phyloP scores from a whole-genome alignment of 2,888 invertebrate species.

The Iselma pallidipennis region DNA sequence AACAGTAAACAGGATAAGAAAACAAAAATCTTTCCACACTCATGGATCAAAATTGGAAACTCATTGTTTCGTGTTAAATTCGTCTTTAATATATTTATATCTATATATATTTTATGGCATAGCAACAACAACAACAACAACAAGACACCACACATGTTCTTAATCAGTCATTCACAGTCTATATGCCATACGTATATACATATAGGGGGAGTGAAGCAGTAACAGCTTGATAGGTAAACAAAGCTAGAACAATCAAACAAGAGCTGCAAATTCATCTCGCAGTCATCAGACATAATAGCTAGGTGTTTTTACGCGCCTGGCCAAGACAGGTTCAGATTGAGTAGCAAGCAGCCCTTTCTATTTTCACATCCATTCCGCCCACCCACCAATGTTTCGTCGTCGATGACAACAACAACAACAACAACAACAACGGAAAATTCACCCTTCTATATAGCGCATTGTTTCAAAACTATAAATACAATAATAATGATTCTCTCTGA shows the following conservation, averaged over 20 bases:
- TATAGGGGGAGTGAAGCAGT: constrained; percentile 24
- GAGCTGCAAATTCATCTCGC: constrained; percentile 51
- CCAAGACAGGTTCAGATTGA: constrained; percentile 53
- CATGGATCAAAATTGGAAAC: not conserved
- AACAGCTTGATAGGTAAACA: constrained; percentile 51
- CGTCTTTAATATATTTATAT: not conserved
- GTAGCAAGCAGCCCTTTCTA: constrained; percentile 38
- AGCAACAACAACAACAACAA: constrained; percentile 8
- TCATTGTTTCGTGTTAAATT: not conserved
- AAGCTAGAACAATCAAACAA: constrained; percentile 52
- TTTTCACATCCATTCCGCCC: not conserved
- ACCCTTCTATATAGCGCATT: not conserved
- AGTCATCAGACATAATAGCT: constrained; percentile 52
- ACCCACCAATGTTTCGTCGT: not conserved
- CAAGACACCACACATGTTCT: constrained; percentile 21
- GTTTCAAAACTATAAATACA: not conserved
- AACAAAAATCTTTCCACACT: too few species aligned
- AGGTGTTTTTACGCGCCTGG: constrained; percentile 53
- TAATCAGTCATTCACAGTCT: constrained; percentile 28
- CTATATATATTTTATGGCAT: not conserved
- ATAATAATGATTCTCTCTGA: not conserved
- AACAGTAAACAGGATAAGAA: too few species aligned
- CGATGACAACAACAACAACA: not conserved
- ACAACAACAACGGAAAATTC: not conserved
- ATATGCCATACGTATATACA: constrained; percentile 1